Evolutionary conservation across 1,140 invertebrate species (phyloP).

Genomic region (Sinonovacula constricta): DNA sequence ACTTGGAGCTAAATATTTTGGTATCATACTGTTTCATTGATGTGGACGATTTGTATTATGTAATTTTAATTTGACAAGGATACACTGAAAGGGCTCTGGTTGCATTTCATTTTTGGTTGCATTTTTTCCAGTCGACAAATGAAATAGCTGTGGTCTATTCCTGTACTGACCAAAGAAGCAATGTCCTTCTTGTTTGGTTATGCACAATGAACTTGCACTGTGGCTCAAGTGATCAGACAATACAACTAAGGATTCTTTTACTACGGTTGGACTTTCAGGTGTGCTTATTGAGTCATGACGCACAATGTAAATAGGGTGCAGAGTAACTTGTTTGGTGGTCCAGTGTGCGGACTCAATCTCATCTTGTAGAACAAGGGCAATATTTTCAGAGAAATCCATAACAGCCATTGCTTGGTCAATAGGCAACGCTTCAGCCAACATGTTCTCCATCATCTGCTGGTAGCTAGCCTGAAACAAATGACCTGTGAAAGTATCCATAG

Average conservation of each 20-base stretch:
- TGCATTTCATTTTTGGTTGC: too few species aligned
- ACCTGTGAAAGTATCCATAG: background rate
- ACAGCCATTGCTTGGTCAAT: constrained; percentile 19
- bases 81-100: too few species aligned
- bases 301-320: constrained; percentile 29
- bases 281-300: constrained; percentile 16
- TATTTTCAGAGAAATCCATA: constrained; percentile 39
- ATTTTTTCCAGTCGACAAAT: background rate
- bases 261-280: background rate
- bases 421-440: background rate
- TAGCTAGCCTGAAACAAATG: constrained; percentile 21
- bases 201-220: constrained; percentile 17
- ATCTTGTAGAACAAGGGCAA: constrained; percentile 25
- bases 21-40: too few species aligned
- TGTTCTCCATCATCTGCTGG: constrained; percentile 20
- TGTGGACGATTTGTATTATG: too few species aligned
- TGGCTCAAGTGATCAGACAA: constrained; percentile 33
- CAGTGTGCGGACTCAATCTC: constrained; percentile 44
- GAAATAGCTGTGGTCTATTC: background rate
- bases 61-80: too few species aligned
- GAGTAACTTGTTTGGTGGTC: constrained; percentile 37
- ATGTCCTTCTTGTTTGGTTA: background rate
- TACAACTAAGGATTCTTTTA: constrained; percentile 35
- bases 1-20: too few species aligned
- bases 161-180: constrained; percentile 15